Evolutionary conservation across 2,797 vertebrate genomes (phyloP).

Genomic region (Corythornis leucogaster): DNA sequence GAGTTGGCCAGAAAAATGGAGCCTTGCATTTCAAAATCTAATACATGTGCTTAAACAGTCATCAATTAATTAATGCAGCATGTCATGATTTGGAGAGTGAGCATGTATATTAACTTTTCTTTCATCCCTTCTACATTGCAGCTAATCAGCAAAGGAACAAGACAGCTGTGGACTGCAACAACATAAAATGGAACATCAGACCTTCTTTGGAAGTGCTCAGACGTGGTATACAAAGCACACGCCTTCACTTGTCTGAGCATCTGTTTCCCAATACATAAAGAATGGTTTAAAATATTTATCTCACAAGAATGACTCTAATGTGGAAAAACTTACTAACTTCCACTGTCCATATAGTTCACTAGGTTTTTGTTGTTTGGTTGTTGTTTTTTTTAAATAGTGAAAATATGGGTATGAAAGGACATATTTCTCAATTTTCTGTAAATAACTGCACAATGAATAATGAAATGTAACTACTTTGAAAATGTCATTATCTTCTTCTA

Average conservation of each 20-base stretch:
- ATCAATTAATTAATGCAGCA: background rate
- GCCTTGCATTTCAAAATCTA: background rate
- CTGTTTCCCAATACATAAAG: background rate
- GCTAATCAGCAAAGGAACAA: background rate
- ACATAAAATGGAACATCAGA: background rate
- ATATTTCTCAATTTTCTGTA: background rate
- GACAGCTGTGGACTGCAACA: background rate
- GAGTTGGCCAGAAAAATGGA: fast-evolving
- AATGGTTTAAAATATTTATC: background rate
- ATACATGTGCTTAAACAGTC: background rate
- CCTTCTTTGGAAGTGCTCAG: background rate
- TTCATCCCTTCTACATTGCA: background rate
- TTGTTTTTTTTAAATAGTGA: background rate
- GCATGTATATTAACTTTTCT: background rate
- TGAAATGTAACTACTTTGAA: background rate
- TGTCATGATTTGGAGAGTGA: background rate
- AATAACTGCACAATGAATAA: background rate
- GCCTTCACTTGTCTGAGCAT: background rate
- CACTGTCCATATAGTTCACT: background rate
- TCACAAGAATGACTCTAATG: background rate
- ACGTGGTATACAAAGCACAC: background rate
- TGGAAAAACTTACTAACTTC: background rate
- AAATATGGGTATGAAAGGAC: background rate
- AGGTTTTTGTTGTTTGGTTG: too few species aligned
- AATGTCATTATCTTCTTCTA: conserved; percentile 11